Percentiles rank a stretch among this genome's conserved stretches.
phyloP scores from a whole-genome alignment of 2,888 invertebrate genomes.

The Eurytoma adleriae region DNA sequence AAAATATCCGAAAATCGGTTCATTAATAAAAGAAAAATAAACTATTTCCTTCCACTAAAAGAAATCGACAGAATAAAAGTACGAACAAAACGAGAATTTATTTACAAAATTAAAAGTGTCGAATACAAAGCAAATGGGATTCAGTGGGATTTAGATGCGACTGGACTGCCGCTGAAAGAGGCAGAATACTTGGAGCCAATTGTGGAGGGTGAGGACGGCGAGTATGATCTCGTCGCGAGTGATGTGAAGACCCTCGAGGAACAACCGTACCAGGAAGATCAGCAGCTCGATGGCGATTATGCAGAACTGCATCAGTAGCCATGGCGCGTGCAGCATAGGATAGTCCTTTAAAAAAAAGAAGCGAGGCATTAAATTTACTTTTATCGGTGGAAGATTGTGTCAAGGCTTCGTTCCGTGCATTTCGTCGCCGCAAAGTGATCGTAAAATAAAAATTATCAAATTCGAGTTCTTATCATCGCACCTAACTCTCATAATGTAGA shows the following conservation, averaged over 20 bases:
- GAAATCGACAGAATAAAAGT: too few relatives aligned
- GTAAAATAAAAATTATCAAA: too few relatives aligned
- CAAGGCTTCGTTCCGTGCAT: neutral
- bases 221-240: conserved; percentile 70
- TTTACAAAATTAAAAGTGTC: too few relatives aligned
- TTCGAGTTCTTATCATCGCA: too few relatives aligned
- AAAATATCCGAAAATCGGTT: too few relatives aligned
- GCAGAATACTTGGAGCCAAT: conserved; percentile 75
- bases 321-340: conserved; percentile 72
- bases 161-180: conserved; percentile 57
- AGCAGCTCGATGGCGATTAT: conserved; percentile 70
- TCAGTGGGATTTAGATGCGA: neutral
- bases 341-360: conserved; percentile 67
- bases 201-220: conserved; percentile 67
- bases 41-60: too few relatives aligned
- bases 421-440: neutral
- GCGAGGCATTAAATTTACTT: neutral
- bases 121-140: too few relatives aligned
- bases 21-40: too few relatives aligned
- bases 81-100: too few relatives aligned
- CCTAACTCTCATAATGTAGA: neutral
- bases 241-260: conserved; percentile 71
- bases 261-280: conserved; percentile 69
- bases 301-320: conserved; percentile 73
- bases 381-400: too few relatives aligned